A percentile compares a stretch with the other conserved stretches of the same genome.
phyloP scores from a whole-genome alignment of 1,140 invertebrate species.

The Sitobion miscanthi region DNA sequence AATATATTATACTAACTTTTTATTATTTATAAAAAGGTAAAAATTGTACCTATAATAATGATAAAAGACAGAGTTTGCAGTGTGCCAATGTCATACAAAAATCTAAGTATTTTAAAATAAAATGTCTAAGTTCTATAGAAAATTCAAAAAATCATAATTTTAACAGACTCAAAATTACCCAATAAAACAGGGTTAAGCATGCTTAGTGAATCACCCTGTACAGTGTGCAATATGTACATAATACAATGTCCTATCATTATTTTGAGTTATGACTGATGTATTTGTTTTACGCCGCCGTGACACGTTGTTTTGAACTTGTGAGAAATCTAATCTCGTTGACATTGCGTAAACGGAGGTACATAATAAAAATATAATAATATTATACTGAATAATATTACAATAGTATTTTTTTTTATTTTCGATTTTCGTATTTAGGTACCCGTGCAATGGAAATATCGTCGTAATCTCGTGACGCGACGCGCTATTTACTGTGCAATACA shows the following conservation, averaged over 20 bases:
- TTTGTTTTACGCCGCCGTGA: not conserved
- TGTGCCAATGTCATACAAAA: too few relatives aligned
- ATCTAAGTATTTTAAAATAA: too few relatives aligned
- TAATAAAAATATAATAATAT: not conserved
- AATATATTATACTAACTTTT: too few relatives aligned
- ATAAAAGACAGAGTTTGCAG: too few relatives aligned
- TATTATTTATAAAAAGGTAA: too few relatives aligned
- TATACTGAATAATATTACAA: not conserved
- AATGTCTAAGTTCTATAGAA: not conserved
- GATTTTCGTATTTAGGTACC: not conserved
- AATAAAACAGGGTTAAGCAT: too few relatives aligned
- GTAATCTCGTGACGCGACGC: not conserved
- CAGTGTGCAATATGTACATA: not conserved
- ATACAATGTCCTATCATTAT: not conserved
- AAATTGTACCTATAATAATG: too few relatives aligned
- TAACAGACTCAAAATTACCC: too few relatives aligned
- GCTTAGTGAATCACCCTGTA: not conserved
- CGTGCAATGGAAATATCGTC: not conserved
- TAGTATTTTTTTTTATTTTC: not conserved
- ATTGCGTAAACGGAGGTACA: not conserved
- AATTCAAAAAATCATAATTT: not conserved
- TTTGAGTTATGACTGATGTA: not conserved
- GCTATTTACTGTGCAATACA: not conserved
- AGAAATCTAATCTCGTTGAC: constrained; percentile 54
- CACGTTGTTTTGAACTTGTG: not conserved